phyloP scores from a whole-genome alignment of 1,140 invertebrate species.

The Drosophila oshimai region DNA sequence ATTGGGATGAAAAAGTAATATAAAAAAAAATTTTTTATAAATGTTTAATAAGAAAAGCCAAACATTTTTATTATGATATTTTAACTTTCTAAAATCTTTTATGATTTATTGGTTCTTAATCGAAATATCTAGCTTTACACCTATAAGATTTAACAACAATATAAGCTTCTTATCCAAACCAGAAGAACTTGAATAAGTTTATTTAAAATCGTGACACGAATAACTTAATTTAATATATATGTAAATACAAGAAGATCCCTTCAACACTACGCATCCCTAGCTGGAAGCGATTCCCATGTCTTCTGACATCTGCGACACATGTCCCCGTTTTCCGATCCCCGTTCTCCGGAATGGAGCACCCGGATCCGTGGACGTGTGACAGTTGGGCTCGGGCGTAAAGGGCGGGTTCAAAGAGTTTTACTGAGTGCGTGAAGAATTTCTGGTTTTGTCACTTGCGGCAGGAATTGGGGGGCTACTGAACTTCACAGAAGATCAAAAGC shows the following conservation, averaged over 20 bases:
- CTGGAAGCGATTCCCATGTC: constrained; percentile 18
- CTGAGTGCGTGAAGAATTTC: constrained; percentile 75
- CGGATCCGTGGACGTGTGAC: constrained; percentile 20
- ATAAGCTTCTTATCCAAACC: neutral
- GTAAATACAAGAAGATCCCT: neutral
- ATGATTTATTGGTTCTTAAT: too few species aligned
- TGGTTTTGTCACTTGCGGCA: constrained; percentile 63
- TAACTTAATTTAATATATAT: neutral
- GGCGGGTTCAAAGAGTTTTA: constrained; percentile 66
- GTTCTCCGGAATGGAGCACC: neutral
- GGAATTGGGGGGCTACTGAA: constrained; percentile 48
- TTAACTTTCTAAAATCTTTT: neutral
- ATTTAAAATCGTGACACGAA: neutral
- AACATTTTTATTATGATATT: too few species aligned
- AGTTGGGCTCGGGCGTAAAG: constrained; percentile 26
- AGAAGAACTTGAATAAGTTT: constrained; percentile 19
- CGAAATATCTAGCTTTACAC: neutral
- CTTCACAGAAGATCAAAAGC: constrained; percentile 75
- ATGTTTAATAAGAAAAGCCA: too few species aligned
- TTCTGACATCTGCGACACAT: constrained; percentile 67
- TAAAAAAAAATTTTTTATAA: too few species aligned
- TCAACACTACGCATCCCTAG: constrained; percentile 12
- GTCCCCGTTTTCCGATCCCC: constrained; percentile 21
- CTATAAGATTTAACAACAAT: constrained; percentile 15
- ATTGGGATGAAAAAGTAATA: too few species aligned